Percentiles rank a stretch among this genome's conserved stretches.
These are phyloP conservation scores for Grapholita molesta DNA, from an alignment of 1,140 invertebrate genomes.

Conservation along the genomic window DNA sequence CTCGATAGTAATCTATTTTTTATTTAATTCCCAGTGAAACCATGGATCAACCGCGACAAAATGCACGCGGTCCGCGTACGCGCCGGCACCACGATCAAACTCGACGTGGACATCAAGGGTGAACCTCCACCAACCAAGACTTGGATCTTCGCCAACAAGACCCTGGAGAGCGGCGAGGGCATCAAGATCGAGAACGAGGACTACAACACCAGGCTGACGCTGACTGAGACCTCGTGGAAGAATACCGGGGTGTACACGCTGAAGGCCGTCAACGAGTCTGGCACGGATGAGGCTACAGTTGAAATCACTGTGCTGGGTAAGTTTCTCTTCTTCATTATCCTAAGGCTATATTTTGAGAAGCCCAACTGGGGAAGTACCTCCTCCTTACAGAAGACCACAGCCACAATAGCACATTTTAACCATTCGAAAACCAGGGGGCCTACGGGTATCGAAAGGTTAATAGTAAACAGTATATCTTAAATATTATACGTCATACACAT, in stretches of 20 bases:
- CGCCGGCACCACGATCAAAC: conserved; percentile 93
- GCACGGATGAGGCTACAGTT: conserved; percentile 95
- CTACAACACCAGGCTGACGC: conserved; percentile 92
- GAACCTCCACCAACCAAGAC: conserved; percentile 95
- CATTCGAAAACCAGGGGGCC: no score
- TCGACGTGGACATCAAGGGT: conserved; percentile 96
- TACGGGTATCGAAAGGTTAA: no score
- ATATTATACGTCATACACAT: no score
- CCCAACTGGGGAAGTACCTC: no score
- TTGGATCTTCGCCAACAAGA: conserved; percentile 89
- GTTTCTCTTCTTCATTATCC: no score
- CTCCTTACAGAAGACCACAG: no score
- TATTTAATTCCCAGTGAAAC: conserved; percentile 90
- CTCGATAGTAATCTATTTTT: no score
- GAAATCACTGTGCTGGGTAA: conserved; percentile 94
- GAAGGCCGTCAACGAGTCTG: conserved; percentile 94
- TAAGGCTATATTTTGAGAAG: no score
- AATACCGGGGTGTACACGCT: conserved; percentile 95
- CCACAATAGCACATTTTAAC: no score
- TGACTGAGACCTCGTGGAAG: conserved; percentile 88
- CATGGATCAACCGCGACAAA: conserved; percentile 94
- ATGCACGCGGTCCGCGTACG: conserved; percentile 92
- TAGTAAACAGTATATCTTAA: no score
- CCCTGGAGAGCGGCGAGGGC: conserved; percentile 75
- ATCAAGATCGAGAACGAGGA: conserved; percentile 94